phyloP scores from a whole-genome alignment of 2,888 invertebrate genomes.

The Nebria salina region DNA sequence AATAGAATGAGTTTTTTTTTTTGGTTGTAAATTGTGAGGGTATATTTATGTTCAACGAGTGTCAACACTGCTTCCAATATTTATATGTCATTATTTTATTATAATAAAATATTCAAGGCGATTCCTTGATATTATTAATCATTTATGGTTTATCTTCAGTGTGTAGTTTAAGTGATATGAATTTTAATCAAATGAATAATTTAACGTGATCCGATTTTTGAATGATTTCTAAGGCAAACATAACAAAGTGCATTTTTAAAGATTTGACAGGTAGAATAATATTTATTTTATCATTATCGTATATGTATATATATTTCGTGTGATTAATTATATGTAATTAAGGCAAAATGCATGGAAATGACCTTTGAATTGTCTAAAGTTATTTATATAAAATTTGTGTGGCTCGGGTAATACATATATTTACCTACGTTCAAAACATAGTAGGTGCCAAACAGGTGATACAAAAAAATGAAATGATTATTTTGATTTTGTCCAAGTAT shows the following conservation, averaged over 20 bases:
- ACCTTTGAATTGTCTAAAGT: background rate
- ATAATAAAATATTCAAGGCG: constrained; percentile 31
- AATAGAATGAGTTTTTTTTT: background rate
- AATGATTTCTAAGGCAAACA: constrained; percentile 22
- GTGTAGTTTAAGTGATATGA: constrained; percentile 37
- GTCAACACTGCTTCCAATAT: background rate
- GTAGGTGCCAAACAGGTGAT: background rate
- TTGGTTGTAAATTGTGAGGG: background rate
- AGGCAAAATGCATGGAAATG: background rate
- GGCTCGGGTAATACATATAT: background rate
- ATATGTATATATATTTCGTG: constrained; percentile 19
- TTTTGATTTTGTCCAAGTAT: too few relatives aligned
- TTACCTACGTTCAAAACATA: background rate
- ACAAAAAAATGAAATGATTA: background rate
- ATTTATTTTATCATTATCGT: constrained; percentile 14
- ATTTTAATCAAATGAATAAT: constrained; percentile 37
- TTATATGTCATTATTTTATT: constrained; percentile 39
- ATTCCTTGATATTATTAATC: constrained; percentile 27
- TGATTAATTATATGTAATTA: constrained; percentile 9
- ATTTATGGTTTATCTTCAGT: constrained; percentile 35
- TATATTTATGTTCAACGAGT: background rate
- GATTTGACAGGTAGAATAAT: constrained; percentile 24
- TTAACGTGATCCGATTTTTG: constrained; percentile 17
- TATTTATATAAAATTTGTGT: background rate
- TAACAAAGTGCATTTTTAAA: constrained; percentile 15